These are phyloP conservation scores for Vombatus ursinus DNA, from an alignment of 2,113 vertebrate species.

Conservation along the genomic window DNA sequence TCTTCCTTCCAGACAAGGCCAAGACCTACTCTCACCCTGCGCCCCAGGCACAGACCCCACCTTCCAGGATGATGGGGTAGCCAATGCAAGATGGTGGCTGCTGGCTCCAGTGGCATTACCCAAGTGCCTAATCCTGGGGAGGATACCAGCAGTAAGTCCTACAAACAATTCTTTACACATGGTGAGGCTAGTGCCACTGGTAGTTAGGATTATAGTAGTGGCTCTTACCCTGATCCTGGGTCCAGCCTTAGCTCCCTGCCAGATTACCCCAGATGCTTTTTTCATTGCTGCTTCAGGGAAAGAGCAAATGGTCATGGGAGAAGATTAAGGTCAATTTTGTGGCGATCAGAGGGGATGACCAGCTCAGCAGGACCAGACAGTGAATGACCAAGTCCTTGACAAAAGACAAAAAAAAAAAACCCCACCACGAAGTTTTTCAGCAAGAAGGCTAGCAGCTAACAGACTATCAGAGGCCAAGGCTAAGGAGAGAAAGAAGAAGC, in stretches of 20 bases:
- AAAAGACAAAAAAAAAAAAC: slow-evolving; percentile 88
- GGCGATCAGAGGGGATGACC: slow-evolving; percentile 97
- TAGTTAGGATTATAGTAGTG: slow-evolving; percentile 84
- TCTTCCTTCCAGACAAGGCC: slow-evolving; percentile 90
- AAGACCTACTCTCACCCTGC: slow-evolving; percentile 81
- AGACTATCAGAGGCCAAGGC: slow-evolving; percentile 96
- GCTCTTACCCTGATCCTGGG: slow-evolving; percentile 89
- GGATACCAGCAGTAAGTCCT: slow-evolving; percentile 65
- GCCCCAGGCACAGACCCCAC: slow-evolving; percentile 82
- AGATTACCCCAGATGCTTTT: slow-evolving; percentile 86
- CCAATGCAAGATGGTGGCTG: slow-evolving; percentile 86
- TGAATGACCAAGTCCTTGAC: slow-evolving; percentile 95
- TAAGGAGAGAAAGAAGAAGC: slow-evolving; percentile 95
- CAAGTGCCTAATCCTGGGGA: slow-evolving; percentile 72
- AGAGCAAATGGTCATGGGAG: slow-evolving; percentile 93
- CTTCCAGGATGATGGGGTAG: slow-evolving; percentile 84
- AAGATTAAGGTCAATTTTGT: slow-evolving; percentile 96
- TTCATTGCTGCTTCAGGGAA: slow-evolving; percentile 96
- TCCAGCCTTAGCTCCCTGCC: slow-evolving; percentile 71
- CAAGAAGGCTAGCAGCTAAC: slow-evolving; percentile 96
- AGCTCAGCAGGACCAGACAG: slow-evolving; percentile 95
- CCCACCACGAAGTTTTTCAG: slow-evolving; percentile 95
- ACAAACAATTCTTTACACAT: slow-evolving; percentile 79
- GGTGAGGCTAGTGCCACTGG: slow-evolving; percentile 69
- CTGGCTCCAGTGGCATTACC: slow-evolving; percentile 73